A percentile compares a stretch with the other conserved stretches of the same genome.
These are phyloP conservation scores for Turnix velox DNA, from an alignment of 2,113 vertebrate genomes.

Conservation along the genomic window DNA sequence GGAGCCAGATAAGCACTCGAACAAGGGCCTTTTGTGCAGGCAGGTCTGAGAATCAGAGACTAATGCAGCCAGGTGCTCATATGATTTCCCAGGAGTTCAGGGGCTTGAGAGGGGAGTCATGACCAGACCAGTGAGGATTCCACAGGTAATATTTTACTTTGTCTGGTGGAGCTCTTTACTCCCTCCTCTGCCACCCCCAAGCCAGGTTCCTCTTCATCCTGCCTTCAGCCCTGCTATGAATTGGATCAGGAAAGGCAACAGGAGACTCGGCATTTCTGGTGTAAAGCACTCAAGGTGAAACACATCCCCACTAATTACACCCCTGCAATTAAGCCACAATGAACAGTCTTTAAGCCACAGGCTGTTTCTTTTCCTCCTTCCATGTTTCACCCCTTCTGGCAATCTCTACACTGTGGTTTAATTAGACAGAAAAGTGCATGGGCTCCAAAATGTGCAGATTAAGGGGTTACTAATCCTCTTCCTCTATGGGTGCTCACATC, in stretches of 20 bases:
- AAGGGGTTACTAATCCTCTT: conserved; percentile 31
- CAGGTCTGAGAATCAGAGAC: not conserved
- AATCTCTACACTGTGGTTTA: not conserved
- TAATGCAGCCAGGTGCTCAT: not conserved
- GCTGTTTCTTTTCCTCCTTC: not conserved
- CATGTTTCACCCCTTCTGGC: conserved; percentile 2
- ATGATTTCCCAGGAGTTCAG: not conserved
- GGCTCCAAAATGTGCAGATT: conserved; percentile 25
- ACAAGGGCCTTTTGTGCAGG: conserved; percentile 34
- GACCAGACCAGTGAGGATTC: not conserved
- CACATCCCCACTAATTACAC: not conserved
- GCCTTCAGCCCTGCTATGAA: not conserved
- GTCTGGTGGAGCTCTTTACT: not conserved
- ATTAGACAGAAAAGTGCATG: conserved; percentile 38
- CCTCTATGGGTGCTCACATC: conserved; percentile 11
- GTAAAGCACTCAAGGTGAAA: not conserved
- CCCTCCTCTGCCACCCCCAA: not conserved
- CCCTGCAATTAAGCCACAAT: not conserved
- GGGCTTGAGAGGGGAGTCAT: rapidly evolving
- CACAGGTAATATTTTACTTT: not conserved
- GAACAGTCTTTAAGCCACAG: not conserved
- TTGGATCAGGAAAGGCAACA: not conserved
- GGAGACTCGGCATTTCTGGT: not conserved
- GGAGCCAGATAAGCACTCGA: conserved; percentile 17
- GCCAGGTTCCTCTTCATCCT: not conserved